Percentiles rank a stretch among this genome's conserved stretches.
Evolutionary conservation across 2,113 vertebrate species (phyloP).

Genomic region (Bombycilla garrulus): DNA sequence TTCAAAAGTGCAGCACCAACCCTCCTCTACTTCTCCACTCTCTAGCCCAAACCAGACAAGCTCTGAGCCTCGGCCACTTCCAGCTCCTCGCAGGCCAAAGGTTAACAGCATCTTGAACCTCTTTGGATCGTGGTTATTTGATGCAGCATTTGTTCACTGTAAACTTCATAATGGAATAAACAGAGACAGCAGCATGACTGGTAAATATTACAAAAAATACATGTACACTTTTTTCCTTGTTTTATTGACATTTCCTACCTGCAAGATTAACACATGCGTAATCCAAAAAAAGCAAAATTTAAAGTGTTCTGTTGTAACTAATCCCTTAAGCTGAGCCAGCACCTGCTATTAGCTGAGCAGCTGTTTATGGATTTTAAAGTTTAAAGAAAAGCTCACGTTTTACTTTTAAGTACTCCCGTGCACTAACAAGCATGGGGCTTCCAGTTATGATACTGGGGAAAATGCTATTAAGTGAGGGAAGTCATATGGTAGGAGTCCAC

Average conservation of each 20-base stretch:
- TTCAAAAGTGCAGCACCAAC: conserved; percentile 86
- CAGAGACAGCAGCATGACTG: conserved; percentile 95
- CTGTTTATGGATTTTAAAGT: conserved; percentile 7
- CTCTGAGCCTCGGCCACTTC: conserved; percentile 89
- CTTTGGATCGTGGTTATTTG: conserved; percentile 96
- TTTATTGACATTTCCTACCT: conserved; percentile 80
- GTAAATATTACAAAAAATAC: conserved; percentile 79
- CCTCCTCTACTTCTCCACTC: conserved; percentile 87
- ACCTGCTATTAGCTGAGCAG: neutral
- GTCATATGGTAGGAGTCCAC: neutral
- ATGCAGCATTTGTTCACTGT: conserved; percentile 94
- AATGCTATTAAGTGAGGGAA: neutral
- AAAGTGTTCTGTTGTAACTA: conserved; percentile 57
- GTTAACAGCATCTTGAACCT: conserved; percentile 98
- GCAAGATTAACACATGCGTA: conserved; percentile 77
- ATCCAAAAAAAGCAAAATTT: neutral
- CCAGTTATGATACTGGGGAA: conserved; percentile 40
- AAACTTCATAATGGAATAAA: conserved; percentile 95
- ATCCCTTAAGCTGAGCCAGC: conserved; percentile 61
- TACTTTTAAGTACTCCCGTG: neutral
- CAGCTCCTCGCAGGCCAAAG: conserved; percentile 89
- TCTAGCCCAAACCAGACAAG: conserved; percentile 94
- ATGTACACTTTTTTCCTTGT: neutral
- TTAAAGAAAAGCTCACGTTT: neutral
- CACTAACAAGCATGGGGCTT: conserved; percentile 24